These are phyloP conservation scores for Lordiphosa mommai DNA, from an alignment of 1,140 invertebrate species.

Conservation along the genomic window DNA sequence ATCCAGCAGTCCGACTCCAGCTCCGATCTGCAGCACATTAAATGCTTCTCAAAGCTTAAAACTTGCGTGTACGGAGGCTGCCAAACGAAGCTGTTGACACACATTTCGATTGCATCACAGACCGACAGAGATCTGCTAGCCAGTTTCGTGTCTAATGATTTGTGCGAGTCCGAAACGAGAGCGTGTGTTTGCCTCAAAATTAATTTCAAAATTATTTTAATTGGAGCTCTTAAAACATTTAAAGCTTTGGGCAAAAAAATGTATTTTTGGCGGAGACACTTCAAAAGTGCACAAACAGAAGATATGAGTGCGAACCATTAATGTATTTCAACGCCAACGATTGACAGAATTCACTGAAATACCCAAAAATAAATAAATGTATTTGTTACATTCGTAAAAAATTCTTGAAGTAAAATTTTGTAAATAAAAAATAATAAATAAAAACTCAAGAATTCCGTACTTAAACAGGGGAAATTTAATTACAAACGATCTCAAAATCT, in stretches of 20 bases:
- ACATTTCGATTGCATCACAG: constrained; percentile 69
- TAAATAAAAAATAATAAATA: no score
- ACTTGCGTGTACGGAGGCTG: constrained; percentile 24
- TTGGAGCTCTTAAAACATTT: constrained; percentile 31
- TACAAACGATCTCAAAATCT: no score
- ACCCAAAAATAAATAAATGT: no score
- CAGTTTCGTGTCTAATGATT: constrained; percentile 58
- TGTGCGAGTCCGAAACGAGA: constrained; percentile 16
- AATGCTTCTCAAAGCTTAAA: constrained; percentile 24
- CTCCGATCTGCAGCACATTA: constrained; percentile 24
- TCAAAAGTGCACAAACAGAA: background rate
- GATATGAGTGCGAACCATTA: no score
- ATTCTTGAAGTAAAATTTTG: no score
- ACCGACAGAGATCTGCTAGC: constrained; percentile 28
- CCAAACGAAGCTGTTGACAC: constrained; percentile 64
- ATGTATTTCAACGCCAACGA: no score
- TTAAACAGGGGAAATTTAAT: no score
- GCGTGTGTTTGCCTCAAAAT: constrained; percentile 32
- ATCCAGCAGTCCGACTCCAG: constrained; percentile 25
- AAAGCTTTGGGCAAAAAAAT: background rate
- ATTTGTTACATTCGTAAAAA: no score
- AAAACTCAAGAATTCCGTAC: no score
- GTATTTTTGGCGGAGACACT: background rate
- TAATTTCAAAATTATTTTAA: constrained; percentile 69
- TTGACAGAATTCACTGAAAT: no score